phyloP scores from a whole-genome alignment of 2,797 vertebrate genomes.

The Anas flavirostris region DNA sequence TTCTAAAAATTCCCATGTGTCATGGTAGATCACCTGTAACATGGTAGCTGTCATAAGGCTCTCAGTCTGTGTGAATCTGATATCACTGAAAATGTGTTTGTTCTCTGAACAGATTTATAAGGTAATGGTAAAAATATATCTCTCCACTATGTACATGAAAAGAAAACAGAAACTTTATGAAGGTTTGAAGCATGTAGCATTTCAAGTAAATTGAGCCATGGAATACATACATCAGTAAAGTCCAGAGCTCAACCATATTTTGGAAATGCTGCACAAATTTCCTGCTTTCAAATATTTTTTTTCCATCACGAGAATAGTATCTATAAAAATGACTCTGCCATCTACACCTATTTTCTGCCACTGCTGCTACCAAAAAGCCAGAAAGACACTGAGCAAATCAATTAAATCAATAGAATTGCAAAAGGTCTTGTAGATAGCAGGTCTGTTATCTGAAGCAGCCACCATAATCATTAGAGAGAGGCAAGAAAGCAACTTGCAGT shows the following conservation, averaged over 20 bases:
- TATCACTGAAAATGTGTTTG: background rate
- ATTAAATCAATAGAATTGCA: background rate
- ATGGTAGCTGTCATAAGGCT: background rate
- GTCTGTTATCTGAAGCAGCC: background rate
- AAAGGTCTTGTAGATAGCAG: background rate
- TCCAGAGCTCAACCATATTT: background rate
- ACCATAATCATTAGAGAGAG: background rate
- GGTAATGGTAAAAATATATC: background rate
- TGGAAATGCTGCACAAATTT: background rate
- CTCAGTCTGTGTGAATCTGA: background rate
- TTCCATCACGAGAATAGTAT: background rate
- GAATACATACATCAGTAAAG: background rate
- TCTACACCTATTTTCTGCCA: background rate
- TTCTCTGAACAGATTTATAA: background rate
- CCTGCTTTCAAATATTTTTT: background rate
- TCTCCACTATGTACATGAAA: background rate
- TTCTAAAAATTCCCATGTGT: background rate
- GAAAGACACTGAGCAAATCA: background rate
- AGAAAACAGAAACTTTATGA: background rate
- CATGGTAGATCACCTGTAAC: background rate
- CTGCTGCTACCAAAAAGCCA: background rate
- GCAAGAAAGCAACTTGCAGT: background rate
- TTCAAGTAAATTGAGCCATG: background rate
- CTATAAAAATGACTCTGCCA: background rate
- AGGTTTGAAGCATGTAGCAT: background rate